Percentiles rank a stretch among this genome's conserved stretches.
Conservation (phyloP, 2,888 invertebrate genomes). For the Amorpha juglandis region DNA sequence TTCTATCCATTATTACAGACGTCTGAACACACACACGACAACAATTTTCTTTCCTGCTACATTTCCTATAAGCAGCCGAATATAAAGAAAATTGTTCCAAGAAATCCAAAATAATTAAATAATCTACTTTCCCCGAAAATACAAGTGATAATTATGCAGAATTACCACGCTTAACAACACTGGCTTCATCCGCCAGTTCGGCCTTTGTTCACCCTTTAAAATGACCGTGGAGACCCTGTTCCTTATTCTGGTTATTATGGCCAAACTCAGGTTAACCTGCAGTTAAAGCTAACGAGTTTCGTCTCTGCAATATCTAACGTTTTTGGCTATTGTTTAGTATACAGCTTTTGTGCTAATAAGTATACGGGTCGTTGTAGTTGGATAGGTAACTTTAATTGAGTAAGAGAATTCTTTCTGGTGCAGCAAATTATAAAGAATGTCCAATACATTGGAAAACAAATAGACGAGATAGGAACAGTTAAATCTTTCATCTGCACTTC, state of each 20-base stretch:
- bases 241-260: constrained; percentile 32
- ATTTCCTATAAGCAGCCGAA: too few relatives aligned
- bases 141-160: background rate
- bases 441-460: background rate
- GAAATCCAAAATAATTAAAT: background rate
- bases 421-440: too few relatives aligned
- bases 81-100: background rate
- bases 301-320: constrained; percentile 38
- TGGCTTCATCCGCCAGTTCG: background rate
- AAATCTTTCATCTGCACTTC: background rate
- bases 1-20: too few relatives aligned
- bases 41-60: too few relatives aligned
- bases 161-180: background rate
- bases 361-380: background rate
- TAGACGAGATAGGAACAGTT: background rate
- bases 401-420: background rate
- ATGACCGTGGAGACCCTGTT: constrained; percentile 30
- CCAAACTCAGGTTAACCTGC: constrained; percentile 34
- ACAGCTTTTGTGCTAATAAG: background rate
- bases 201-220: constrained; percentile 20
- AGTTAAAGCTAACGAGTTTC: constrained; percentile 42
- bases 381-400: background rate
- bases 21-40: too few relatives aligned
- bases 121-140: background rate
- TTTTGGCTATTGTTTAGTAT: background rate